Percentiles rank a stretch among this genome's conserved stretches.
Conservation (phyloP, 2,888 invertebrate genomes). For the Seladonia tumulorum region DNA sequence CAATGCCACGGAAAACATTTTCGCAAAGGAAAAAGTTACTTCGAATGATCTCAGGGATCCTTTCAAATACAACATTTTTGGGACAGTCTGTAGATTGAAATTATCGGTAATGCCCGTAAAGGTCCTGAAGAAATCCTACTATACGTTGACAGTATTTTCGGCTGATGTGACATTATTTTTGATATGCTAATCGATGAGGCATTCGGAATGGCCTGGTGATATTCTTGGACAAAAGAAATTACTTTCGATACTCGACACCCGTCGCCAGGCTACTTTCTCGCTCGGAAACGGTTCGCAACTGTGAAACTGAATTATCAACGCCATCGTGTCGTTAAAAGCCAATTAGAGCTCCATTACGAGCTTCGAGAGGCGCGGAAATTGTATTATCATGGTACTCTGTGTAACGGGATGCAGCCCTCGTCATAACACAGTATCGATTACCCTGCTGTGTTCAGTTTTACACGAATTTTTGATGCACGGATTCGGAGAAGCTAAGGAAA, state of each 20-base stretch:
- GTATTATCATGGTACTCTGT: constrained; percentile 79
- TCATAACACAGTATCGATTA: constrained; percentile 80
- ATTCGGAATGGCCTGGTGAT: not conserved
- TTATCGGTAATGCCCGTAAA: no score
- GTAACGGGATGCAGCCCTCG: constrained; percentile 58
- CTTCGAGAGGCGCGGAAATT: constrained; percentile 81
- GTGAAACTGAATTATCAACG: constrained; percentile 81
- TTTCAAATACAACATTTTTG: no score
- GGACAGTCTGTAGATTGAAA: no score
- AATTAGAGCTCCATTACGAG: constrained; percentile 84
- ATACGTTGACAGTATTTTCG: not conserved
- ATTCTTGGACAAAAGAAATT: not conserved
- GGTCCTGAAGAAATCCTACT: no score
- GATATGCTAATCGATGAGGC: not conserved
- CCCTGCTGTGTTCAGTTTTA: constrained; percentile 55
- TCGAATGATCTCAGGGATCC: no score
- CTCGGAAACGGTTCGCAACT: constrained; percentile 76
- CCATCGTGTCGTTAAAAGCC: constrained; percentile 84
- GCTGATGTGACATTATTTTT: not conserved
- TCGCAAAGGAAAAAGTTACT: no score
- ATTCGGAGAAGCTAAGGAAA: not conserved
- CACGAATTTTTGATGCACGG: constrained; percentile 9
- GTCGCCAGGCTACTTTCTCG: constrained; percentile 22
- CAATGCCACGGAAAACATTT: no score
- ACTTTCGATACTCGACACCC: constrained; percentile 18